Conservation (phyloP, 2,797 vertebrate species). For the Tragelaphus oryx region DNA sequence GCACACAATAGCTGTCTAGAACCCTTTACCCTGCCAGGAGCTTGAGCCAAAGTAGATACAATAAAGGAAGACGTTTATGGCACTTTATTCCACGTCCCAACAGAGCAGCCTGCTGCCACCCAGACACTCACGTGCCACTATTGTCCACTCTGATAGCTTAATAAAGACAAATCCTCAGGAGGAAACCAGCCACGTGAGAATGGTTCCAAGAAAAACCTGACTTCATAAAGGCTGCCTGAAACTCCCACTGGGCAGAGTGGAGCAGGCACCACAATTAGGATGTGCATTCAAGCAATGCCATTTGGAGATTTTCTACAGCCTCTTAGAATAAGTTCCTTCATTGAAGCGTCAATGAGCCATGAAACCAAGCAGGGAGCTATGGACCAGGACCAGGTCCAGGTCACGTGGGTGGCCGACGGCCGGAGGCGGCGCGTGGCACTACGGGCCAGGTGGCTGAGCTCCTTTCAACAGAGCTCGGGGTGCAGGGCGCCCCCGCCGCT, state of each 20-base stretch:
- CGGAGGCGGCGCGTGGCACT: background rate
- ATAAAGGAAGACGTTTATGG: slow-evolving; percentile 66
- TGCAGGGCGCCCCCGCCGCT: background rate
- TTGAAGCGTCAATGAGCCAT: slow-evolving; percentile 62
- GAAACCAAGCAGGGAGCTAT: slow-evolving; percentile 51
- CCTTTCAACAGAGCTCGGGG: background rate
- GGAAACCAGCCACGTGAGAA: slow-evolving; percentile 48
- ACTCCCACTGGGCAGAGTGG: slow-evolving; percentile 17
- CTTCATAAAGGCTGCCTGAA: slow-evolving; percentile 37
- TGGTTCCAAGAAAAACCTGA: slow-evolving; percentile 40
- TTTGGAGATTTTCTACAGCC: background rate
- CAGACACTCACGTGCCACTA: slow-evolving; percentile 1
- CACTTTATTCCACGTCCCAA: slow-evolving; percentile 21
- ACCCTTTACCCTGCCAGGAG: slow-evolving; percentile 45
- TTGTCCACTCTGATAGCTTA: slow-evolving; percentile 52
- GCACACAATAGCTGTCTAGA: slow-evolving; percentile 44
- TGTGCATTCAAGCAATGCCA: slow-evolving; percentile 43
- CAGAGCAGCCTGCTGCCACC: slow-evolving; percentile 50
- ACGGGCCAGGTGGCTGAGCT: background rate
- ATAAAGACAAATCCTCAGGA: slow-evolving; percentile 49
- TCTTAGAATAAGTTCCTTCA: slow-evolving; percentile 59
- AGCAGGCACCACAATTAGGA: slow-evolving; percentile 44
- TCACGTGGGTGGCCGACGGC: slow-evolving; percentile 1
- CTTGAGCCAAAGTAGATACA: slow-evolving; percentile 54
- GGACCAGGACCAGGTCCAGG: slow-evolving; percentile 7